phyloP scores from a whole-genome alignment of 1,140 invertebrate genomes.

The Prorops nasuta region DNA sequence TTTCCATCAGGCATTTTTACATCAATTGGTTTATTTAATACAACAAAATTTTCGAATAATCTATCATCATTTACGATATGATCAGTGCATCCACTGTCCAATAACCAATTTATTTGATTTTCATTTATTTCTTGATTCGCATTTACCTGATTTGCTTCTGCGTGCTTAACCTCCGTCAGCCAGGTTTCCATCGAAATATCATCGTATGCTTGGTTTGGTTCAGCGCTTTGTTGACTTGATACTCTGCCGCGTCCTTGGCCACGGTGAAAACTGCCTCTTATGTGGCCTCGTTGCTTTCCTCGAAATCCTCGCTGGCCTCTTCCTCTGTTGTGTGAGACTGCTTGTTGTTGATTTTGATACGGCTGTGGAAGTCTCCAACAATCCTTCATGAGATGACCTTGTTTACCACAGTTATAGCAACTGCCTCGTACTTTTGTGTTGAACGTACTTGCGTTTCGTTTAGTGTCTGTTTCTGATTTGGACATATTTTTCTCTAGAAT shows the following conservation, averaged over 20 bases:
- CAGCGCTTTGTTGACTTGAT: no score
- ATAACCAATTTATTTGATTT: slow-evolving; percentile 10
- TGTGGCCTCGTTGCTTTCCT: no score
- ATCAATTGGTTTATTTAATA: slow-evolving; percentile 10
- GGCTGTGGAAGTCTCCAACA: no score
- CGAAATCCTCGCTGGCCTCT: background rate
- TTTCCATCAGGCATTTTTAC: slow-evolving; percentile 12
- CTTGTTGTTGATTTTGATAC: background rate
- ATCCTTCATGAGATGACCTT: slow-evolving; percentile 2
- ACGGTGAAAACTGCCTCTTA: no score
- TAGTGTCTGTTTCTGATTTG: background rate
- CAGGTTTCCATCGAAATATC: no score
- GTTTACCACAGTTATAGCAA: slow-evolving; percentile 10
- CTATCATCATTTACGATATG: slow-evolving; percentile 11
- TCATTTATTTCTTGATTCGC: background rate
- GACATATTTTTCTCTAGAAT: slow-evolving; percentile 1
- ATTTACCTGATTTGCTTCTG: background rate
- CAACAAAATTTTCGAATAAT: slow-evolving; percentile 1
- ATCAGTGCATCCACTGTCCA: slow-evolving; percentile 15
- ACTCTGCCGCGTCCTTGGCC: no score
- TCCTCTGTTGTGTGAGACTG: background rate
- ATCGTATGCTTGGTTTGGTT: no score
- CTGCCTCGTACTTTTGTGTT: background rate
- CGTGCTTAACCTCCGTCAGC: background rate
- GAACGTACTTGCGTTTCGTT: slow-evolving; percentile 6